phyloP scores from a whole-genome alignment of 2,113 vertebrate genomes.

The Egretta garzetta region DNA sequence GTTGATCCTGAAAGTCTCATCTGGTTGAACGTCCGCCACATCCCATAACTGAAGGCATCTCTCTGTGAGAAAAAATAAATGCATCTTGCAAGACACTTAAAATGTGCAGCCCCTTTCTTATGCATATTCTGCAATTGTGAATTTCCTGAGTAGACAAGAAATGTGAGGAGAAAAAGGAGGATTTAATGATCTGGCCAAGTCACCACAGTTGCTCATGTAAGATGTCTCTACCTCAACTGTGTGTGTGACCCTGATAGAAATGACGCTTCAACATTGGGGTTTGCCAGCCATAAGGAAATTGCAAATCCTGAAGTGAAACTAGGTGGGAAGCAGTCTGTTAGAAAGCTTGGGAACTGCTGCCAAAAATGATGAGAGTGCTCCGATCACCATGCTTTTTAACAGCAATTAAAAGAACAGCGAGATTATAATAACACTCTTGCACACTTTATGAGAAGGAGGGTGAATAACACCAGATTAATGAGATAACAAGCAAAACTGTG shows the following conservation, averaged over 20 bases:
- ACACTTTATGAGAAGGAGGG: not conserved
- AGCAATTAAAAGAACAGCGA: not conserved
- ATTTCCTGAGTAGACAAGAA: not conserved
- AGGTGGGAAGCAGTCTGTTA: not conserved
- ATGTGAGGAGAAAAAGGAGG: not conserved
- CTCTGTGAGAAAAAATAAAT: not conserved
- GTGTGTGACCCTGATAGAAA: not conserved
- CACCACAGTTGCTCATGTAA: not conserved
- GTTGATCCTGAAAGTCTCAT: not conserved
- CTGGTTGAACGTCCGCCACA: not conserved
- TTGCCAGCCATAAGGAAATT: not conserved
- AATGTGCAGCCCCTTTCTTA: not conserved
- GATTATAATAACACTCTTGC: not conserved
- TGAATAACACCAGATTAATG: not conserved
- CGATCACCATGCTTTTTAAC: not conserved
- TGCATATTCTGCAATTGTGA: not conserved
- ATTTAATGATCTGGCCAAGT: not conserved
- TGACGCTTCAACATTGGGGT: not conserved
- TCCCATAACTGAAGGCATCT: not conserved
- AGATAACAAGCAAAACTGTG: not conserved
- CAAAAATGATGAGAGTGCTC: not conserved
- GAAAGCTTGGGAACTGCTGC: not conserved
- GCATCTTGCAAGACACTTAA: not conserved
- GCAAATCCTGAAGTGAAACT: constrained; percentile 12
- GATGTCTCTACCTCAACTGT: not conserved